Conservation (phyloP, 2,797 vertebrate genomes). For the Sebastolobus alascanus region DNA sequence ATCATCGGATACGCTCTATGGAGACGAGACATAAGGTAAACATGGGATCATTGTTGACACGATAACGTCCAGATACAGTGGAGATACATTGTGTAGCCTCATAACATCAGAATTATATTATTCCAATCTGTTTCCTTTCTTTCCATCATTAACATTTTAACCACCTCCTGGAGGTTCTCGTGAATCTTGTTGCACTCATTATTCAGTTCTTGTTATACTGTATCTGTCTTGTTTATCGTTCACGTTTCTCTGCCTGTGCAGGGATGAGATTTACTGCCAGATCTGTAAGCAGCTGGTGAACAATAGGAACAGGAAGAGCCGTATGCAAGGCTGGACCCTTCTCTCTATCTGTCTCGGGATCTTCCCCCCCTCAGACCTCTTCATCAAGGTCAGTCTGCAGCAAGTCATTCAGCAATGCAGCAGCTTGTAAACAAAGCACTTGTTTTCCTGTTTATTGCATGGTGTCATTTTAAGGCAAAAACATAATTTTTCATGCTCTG, state of each 20-base stretch:
- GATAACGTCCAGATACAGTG: not conserved
- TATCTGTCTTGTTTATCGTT: not conserved
- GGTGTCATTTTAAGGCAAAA: too few relatives aligned
- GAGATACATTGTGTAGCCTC: not conserved
- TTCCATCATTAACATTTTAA: not conserved
- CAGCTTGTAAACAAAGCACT: not conserved
- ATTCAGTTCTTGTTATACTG: not conserved
- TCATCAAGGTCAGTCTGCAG: conserved; percentile 86
- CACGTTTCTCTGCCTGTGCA: conserved; percentile 67
- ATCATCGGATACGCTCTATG: conserved; percentile 90
- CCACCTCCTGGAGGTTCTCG: not conserved
- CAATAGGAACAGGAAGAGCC: conserved; percentile 87
- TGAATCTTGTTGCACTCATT: not conserved
- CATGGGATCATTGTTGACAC: not conserved
- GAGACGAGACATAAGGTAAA: conserved; percentile 89
- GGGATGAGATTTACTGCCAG: conserved; percentile 98
- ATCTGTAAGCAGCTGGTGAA: conserved; percentile 96
- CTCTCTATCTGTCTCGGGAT: conserved; percentile 94
- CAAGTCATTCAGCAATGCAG: not conserved
- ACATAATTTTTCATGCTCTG: too few relatives aligned
- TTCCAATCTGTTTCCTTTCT: not conserved
- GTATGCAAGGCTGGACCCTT: conserved; percentile 91
- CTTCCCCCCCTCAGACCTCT: conserved; percentile 90
- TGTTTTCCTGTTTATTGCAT: not conserved
- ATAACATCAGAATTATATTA: not conserved